phyloP scores from a whole-genome alignment of 1,140 invertebrate genomes.

The Drosophila pseudoobscura region DNA sequence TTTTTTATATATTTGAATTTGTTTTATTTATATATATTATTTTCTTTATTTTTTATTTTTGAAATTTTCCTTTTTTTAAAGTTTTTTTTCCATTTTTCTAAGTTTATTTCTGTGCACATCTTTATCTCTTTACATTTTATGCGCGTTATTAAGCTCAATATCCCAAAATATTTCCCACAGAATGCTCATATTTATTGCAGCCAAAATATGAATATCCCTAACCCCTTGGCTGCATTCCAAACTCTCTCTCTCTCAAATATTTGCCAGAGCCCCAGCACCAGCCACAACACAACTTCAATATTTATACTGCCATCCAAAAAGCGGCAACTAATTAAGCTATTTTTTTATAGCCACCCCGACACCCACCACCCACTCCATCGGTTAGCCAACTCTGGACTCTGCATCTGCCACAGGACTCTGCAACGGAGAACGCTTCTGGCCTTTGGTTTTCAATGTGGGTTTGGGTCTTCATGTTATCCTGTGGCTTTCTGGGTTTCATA shows the following conservation, averaged over 20 bases:
- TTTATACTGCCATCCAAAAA: slow-evolving; percentile 40
- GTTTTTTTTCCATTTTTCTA: too few species aligned
- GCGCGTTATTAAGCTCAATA: not conserved
- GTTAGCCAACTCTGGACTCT: slow-evolving; percentile 35
- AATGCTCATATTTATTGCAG: slow-evolving; percentile 23
- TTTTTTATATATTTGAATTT: too few species aligned
- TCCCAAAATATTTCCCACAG: slow-evolving; percentile 2
- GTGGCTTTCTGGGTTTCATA: slow-evolving; percentile 62
- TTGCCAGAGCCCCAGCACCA: slow-evolving; percentile 49
- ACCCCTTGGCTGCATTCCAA: slow-evolving; percentile 11
- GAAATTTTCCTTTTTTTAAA: too few species aligned
- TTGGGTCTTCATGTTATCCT: slow-evolving; percentile 46
- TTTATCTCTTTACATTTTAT: too few species aligned
- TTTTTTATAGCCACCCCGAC: slow-evolving; percentile 46
- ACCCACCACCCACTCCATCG: slow-evolving; percentile 38
- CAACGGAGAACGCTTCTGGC: slow-evolving; percentile 25
- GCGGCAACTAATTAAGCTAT: slow-evolving; percentile 66
- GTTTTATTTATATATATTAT: too few species aligned
- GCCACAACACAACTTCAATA: slow-evolving; percentile 36
- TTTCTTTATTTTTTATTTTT: too few species aligned
- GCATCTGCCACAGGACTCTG: slow-evolving; percentile 30
- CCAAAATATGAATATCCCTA: slow-evolving; percentile 4
- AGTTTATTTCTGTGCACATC: too few species aligned
- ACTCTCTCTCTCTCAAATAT: slow-evolving; percentile 39
- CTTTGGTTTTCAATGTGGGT: slow-evolving; percentile 10